These are phyloP conservation scores for Onychomys arenicola DNA, from an alignment of 2,797 vertebrate genomes.

Conservation along the genomic window DNA sequence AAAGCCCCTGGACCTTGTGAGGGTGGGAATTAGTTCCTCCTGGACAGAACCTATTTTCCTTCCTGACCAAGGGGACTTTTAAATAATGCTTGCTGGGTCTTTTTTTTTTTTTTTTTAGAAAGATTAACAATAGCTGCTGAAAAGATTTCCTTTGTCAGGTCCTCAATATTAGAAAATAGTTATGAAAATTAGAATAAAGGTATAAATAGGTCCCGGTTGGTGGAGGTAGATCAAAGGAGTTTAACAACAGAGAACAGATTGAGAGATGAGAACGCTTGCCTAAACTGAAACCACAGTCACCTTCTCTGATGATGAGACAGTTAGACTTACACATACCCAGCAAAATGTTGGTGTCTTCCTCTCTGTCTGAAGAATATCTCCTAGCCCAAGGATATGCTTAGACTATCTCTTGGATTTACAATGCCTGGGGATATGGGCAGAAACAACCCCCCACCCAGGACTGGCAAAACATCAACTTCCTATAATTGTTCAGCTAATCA, in stretches of 20 bases:
- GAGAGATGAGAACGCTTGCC: fast-evolving
- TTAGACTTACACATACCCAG: neutral
- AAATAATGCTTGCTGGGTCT: too few relatives aligned
- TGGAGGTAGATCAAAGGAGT: neutral
- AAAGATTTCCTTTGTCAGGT: neutral
- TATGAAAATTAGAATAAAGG: neutral
- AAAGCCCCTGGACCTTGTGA: too few relatives aligned
- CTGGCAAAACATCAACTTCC: neutral
- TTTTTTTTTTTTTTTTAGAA: too few relatives aligned
- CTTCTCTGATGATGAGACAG: neutral
- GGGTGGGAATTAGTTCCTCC: neutral
- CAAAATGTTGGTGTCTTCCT: neutral
- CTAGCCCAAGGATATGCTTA: too few relatives aligned
- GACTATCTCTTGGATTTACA: neutral
- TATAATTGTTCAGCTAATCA: neutral
- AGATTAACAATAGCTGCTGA: too few relatives aligned
- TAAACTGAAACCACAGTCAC: neutral
- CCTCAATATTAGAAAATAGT: neutral
- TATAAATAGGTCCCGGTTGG: too few relatives aligned
- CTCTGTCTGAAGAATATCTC: neutral
- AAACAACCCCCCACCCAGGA: neutral
- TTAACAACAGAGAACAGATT: neutral
- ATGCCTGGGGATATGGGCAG: too few relatives aligned
- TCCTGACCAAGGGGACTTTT: neutral
- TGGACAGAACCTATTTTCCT: neutral